Base-by-base conservation (phyloP, 2,113 vertebrate species). In the Pterocles orientalis region DNA sequence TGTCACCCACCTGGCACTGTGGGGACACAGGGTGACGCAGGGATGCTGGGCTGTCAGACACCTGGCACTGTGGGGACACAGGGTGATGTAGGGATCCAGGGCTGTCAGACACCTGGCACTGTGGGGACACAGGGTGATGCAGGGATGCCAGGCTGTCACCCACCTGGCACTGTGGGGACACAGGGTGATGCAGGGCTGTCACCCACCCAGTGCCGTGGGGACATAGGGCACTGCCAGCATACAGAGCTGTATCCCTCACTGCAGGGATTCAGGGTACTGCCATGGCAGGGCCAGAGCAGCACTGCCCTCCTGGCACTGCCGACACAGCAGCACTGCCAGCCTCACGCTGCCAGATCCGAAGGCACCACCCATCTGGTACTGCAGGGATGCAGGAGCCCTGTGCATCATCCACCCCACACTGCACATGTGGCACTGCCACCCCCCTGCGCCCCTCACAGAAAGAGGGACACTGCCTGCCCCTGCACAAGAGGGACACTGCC, bases 401-500 rank as follows among this genome's bases (percentile, higher is more conserved):
- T 4, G 26, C 36, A 58, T 17, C 86, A 24, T 3, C 54, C 20
- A 7, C 41, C 64, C 58, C 6, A 21, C 75, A 39, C 82, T 77
- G 88, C 82, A 80, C 0, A 7, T 2, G 0, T 23, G 56, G 48
- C 62, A 14, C 82, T 72, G 70, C 70, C 73, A 33, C 3, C 45
- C 15, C 4, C 6, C 7, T 3, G 15, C 8, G 7, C 31, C 14
- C 70, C 58, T 19, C 1, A 2, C 29, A 60, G 23, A 18, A 47
- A 34, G 47, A 78, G 34, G 21, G n/a, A 18, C 58, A 53, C 45
- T 60, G 39, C 45, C 29, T 20, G 31, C 6, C 80, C 10, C 33
- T 5, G 12, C 8, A 4, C 2, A 9, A 16, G 45, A 39, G 39
- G 33, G 68, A 18, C 23, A 3, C 2, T 1, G 29, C 6, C 5